Evolutionary conservation across 2,113 vertebrate genomes (phyloP), one percentile per base, ranked within the genome.

Genomic region (Myrmophylax atrothorax): DNA sequence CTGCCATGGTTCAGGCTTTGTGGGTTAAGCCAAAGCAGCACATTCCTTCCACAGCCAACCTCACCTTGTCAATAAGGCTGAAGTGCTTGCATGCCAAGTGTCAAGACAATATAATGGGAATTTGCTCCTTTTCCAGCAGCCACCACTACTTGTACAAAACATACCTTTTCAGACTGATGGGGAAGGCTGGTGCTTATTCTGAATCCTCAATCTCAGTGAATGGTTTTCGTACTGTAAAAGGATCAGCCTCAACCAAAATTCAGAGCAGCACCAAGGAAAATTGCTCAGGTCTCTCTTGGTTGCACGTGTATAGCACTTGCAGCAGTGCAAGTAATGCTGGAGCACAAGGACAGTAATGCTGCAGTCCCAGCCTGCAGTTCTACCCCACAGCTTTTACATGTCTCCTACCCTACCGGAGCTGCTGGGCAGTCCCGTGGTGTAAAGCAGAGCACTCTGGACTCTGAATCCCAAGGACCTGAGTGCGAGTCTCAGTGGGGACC

Each of bases 221-320:
- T 11, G 10, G 0, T 59, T 18, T 79, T 80, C 68, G 14, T n/a
- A 49, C 24, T 50, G 46, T 14, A 68, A 73, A 2, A 90, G 11
- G 6, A 44, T 58, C 66, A 76, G 10, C 13, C 37, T 82, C 50
- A 49, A 58, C 12, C 28, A 79, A 90, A 93, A 80, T 49, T 66
- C 44, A 58, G n/a, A 92, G 37, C 33, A 60, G 28, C 23, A 33
- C 17, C 37, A 40, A 8, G 16, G 18, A 87, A 84, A 82, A 82
- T 11, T 44, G 52, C 8, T 81, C 58, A 49, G 16, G 19, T 68
- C 19, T 46, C 18, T 44, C 52, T 38, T 1, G 4, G 56, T 3
- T 59, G 14, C 13, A 44, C 0, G 0, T 9, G 29, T 10, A 50
- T 8, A 67, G n/a, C 64, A 44, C 44, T 10, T 28, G 7, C 49